A percentile compares a stretch with the other conserved stretches of the same genome.
phyloP scores from a whole-genome alignment of 2,113 vertebrate species.

The Lates calcarifer region DNA sequence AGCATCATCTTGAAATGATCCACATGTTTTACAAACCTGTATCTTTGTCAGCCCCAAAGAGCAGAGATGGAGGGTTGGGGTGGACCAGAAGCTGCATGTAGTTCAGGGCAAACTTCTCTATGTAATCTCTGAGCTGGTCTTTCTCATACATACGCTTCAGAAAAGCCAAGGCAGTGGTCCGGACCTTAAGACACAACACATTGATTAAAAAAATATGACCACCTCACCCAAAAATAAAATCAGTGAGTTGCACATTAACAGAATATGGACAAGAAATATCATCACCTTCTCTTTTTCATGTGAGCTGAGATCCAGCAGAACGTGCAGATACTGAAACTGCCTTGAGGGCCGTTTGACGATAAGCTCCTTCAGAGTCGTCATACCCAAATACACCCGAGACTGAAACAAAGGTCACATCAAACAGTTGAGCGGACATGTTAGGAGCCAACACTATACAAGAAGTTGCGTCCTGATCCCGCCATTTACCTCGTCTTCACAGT shows the following conservation, averaged over 20 bases:
- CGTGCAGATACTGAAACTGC: constrained; percentile 96
- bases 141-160: constrained; percentile 96
- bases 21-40: constrained; percentile 83
- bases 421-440: background rate
- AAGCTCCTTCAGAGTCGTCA: constrained; percentile 94
- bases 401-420: constrained; percentile 61
- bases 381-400: constrained; percentile 94
- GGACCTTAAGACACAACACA: constrained; percentile 86
- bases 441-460: fast-evolving
- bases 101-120: constrained; percentile 96
- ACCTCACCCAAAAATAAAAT: too few relatives aligned
- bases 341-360: constrained; percentile 92
- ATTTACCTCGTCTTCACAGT: constrained; percentile 94
- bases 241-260: background rate
- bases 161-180: constrained; percentile 91
- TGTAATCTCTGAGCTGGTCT: constrained; percentile 92
- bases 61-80: constrained; percentile 93
- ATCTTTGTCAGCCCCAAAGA: constrained; percentile 95
- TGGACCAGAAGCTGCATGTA: constrained; percentile 96
- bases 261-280: constrained; percentile 9
- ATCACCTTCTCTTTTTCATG: constrained; percentile 95
- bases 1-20: background rate
- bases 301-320: constrained; percentile 94
- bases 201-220: too few relatives aligned
- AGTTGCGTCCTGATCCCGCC: background rate